Evolutionary conservation across 1,140 invertebrate species (phyloP), one percentile per base, ranked within the genome.

Genomic region (Ceratina calcarata): DNA sequence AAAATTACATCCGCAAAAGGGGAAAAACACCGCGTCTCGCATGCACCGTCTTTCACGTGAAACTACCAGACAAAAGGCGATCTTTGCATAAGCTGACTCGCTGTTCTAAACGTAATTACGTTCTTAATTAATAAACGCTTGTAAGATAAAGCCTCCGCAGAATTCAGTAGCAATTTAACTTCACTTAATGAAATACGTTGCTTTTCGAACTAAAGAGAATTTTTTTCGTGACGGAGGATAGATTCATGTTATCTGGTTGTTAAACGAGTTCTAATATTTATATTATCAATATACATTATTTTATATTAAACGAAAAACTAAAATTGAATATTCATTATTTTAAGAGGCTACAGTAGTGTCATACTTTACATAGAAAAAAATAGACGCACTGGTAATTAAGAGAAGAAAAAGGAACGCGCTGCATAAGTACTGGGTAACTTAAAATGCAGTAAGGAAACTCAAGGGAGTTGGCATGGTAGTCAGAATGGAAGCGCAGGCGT

Each of bases 401-500:
- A 45, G 20, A 64, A 37, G 49, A 15, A n/a, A 10, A 32, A 55
- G 55, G 51, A 70, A n/a, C 16, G 0, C 15, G 6, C 4, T 49
- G 20, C 16, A 8, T 3, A 62, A 24, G 49, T 24, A 16, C 3
- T n/a, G 15, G n/a, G 37, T 51, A 66, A 32, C n/a, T 67, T 64
- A 74, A n/a, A n/a, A 79, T 64, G 37, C 24, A n/a, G 6, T 22
- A 51, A 79, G 69, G 60, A 57, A 65, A 32, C 61, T 3, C 22
- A 45, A 37, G 78, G 51, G 78, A n/a, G 62, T 51, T 32, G 62
- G 24, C 37, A 45, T 45, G 37, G 24, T 20, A 20, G 65, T 32
- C 37, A 75, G 58, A 18, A 68, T 64, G 60, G 80, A 51, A 72
- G 68, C 60, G 74, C 80, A 80, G 81, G 71, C 64, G 70, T 76